These are phyloP conservation scores for Toxotes chatareus DNA, from an alignment of 2,113 vertebrate species.

Conservation along the genomic window DNA sequence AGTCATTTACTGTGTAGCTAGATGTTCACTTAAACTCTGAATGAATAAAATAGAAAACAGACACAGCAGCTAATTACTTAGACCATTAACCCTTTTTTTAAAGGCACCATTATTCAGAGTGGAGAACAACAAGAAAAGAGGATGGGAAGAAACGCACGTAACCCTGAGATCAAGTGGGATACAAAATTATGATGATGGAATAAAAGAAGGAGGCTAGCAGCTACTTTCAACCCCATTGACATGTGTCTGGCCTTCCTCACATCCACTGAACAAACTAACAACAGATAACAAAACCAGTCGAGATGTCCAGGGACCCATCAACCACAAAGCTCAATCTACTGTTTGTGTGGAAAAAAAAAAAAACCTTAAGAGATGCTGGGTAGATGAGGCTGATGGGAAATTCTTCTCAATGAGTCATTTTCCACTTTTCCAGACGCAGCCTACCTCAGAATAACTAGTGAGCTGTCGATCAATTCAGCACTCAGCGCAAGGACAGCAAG, in stretches of 20 bases:
- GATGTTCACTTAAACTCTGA: slow-evolving; percentile 3
- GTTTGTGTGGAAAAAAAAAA: slow-evolving; percentile 9
- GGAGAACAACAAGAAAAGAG: not conserved
- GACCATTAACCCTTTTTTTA: not conserved
- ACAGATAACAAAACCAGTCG: slow-evolving; percentile 24
- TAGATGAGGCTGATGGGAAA: slow-evolving; percentile 47
- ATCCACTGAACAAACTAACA: slow-evolving; percentile 9
- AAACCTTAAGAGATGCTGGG: slow-evolving; percentile 14
- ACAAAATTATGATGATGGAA: not conserved
- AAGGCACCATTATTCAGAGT: not conserved
- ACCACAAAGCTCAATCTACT: slow-evolving; percentile 38
- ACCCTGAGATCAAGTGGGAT: not conserved
- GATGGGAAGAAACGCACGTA: not conserved
- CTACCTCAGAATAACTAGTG: slow-evolving; percentile 42
- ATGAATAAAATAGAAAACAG: not conserved
- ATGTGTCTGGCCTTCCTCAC: slow-evolving; percentile 9
- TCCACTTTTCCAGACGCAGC: slow-evolving; percentile 48
- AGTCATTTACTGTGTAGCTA: not conserved
- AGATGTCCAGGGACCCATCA: slow-evolving; percentile 23
- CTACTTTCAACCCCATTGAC: not conserved
- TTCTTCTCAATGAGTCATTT: slow-evolving; percentile 47
- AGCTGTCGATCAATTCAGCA: slow-evolving; percentile 57
- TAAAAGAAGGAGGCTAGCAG: not conserved
- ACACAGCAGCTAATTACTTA: slow-evolving; percentile 4
- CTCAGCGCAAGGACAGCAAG: slow-evolving; percentile 54